Base-by-base conservation (phyloP, 2,113 vertebrate genomes). In the Indicator indicator region DNA sequence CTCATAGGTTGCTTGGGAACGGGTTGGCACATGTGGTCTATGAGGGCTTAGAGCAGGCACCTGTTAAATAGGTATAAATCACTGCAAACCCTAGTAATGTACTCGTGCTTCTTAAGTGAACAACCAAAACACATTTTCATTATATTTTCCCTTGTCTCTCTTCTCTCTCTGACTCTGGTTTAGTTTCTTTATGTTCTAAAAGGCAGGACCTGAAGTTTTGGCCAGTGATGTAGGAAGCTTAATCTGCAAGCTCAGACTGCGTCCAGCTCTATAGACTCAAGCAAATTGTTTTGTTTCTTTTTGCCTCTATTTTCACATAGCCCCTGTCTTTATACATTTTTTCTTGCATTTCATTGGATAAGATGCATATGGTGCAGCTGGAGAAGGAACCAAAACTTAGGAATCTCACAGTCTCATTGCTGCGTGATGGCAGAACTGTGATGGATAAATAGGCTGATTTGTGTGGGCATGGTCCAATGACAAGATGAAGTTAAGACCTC, bases 1-100 rank as follows among this genome's bases (percentile, higher is more conserved):
- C 89, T 86, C 71, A 44, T 30, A 65, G 65, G 59, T 91, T 88
- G 77, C 93, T 95, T 94, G 69, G 58, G 55, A 87, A n/a, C 46
- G 89, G 24, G 17, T 58, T 81, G 82, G 52, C 68, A 69, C 52
- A 52, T 7, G 5, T 48, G 63, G 30, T n/a, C 68, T 42, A 15
- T 28, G n/a, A 77, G 9, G 68, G 77, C 54, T 88, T 86, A 64
- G 44, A 88, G 58, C 33, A 71, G 42, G 27, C 64, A 86, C 69
- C 54, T 86, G 65, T 27, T 83, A 48, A 90, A 18, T 16, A 68
- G 46, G 11, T 50, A 88, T 83, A 94, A 96, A 93, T 82, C 73
- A 88, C 68, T 80, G 33, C 16, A 74, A 86, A 89, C 59, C 8
- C 0, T 3, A 46, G 32, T n/a, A 81, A 13, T 15, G 32, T 24